Conservation (phyloP, 2,113 vertebrate species). For the Oryzias javanicus region DNA sequence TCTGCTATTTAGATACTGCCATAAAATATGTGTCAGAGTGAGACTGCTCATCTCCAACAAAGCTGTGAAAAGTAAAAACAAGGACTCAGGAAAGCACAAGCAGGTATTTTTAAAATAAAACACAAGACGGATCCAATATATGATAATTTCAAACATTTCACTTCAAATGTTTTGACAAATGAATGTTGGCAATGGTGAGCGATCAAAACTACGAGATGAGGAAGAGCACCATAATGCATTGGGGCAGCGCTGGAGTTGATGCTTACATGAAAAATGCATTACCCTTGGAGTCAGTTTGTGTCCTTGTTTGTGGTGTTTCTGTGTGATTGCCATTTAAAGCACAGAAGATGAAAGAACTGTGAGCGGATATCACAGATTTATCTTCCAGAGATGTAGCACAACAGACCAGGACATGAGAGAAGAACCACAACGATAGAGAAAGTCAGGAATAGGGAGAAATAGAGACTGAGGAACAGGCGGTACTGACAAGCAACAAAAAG, state of each 20-base stretch:
- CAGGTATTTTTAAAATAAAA: constrained; percentile 4
- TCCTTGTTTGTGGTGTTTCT: constrained; percentile 20
- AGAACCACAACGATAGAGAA: constrained; percentile 21
- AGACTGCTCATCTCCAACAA: background rate
- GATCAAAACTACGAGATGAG: background rate
- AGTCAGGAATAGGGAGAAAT: background rate
- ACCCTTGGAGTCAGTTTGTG: constrained; percentile 28
- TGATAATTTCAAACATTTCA: background rate
- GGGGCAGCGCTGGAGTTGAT: background rate
- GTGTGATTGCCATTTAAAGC: background rate
- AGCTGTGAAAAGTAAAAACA: background rate
- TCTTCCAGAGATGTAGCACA: constrained; percentile 30
- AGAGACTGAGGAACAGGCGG: constrained; percentile 7
- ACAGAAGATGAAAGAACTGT: constrained; percentile 38
- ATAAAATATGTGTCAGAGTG: too few relatives aligned
- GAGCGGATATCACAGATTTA: constrained; percentile 30
- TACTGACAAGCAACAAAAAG: constrained; percentile 12
- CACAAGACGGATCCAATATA: background rate
- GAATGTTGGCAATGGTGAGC: constrained; percentile 7
- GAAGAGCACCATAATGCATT: too few relatives aligned
- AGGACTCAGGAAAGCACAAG: background rate
- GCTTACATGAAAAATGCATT: constrained; percentile 50
- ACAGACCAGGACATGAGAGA: constrained; percentile 27
- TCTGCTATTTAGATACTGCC: too few relatives aligned
- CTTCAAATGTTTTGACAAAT: constrained; percentile 1